Conservation (phyloP, 2,888 invertebrate genomes). For the Callimorpha dominula region DNA sequence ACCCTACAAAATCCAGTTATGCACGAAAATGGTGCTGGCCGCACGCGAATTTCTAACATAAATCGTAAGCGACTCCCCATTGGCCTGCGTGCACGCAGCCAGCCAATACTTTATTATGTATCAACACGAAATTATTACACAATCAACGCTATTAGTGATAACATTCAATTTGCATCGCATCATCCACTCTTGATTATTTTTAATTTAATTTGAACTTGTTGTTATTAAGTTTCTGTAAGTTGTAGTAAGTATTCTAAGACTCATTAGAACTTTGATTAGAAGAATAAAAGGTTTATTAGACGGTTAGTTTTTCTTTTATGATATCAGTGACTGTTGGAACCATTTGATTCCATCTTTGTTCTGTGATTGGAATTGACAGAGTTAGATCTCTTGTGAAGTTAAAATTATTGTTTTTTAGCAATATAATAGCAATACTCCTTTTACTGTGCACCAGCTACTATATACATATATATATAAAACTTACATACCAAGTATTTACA, state of each 20-base stretch:
- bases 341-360: not conserved
- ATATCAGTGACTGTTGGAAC: not conserved
- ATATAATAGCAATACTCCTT: too few relatives aligned
- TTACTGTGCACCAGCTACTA: too few relatives aligned
- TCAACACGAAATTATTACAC: slow-evolving; percentile 68
- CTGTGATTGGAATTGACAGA: too few relatives aligned
- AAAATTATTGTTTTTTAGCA: too few relatives aligned
- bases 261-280: not conserved
- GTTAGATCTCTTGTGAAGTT: too few relatives aligned
- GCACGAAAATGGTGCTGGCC: slow-evolving; percentile 68
- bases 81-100: slow-evolving; percentile 69
- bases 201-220: slow-evolving; percentile 29
- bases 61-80: slow-evolving; percentile 63
- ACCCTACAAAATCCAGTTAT: slow-evolving; percentile 63
- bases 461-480: too few relatives aligned
- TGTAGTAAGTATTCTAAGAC: not conserved
- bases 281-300: too few relatives aligned
- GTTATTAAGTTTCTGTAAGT: slow-evolving; percentile 11
- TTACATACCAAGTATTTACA: too few relatives aligned
- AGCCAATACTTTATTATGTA: slow-evolving; percentile 67
- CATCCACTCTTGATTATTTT: slow-evolving; percentile 38
- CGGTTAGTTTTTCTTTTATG: not conserved
- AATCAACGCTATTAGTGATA: slow-evolving; percentile 58
- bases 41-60: slow-evolving; percentile 71
- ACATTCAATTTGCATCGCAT: slow-evolving; percentile 57